Evolutionary conservation across 2,888 invertebrate species (phyloP), one percentile per base, ranked within the genome.

Genomic region (Cyrtodaria siliqua): DNA sequence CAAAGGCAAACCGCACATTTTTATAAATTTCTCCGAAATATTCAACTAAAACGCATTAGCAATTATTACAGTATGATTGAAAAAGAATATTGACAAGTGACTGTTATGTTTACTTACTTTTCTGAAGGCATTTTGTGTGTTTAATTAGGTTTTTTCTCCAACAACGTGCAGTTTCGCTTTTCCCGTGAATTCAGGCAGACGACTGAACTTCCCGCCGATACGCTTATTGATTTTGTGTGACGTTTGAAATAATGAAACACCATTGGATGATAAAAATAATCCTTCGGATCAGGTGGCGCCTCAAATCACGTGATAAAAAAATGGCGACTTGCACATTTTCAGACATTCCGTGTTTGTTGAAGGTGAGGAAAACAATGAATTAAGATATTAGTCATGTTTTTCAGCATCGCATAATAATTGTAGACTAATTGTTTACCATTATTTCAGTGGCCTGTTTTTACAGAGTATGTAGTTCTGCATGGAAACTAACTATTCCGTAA

Each of bases 121-220:
- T 86, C 87, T 75, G 86, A 88, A 60, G 89, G 89, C 89, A 89
- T 89, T 76, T 79, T 88, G 71, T 50, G 4, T 55, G 42, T 53
- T 62, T 52, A 67, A 73, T 52, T 20, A 23, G 29, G 38, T 61
- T 53, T 68, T 71, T 56, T 59, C 18, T 55, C 42, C n/a, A 68
- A 64, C 63, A 38, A 49, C 62, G 71, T 60, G 68, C 60, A 60
- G 52, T 64, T 60, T 33, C 67, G 42, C 68, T 63, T 56, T 60
- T 53, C 52, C 56, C 59, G 29, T 63, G 42, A 52, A 61, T 38
- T 33, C 59, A 60, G 69, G 82, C 86, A 87, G 86, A 85, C 86
- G 86, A 85, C 84, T 84, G 79, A 87, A 86, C 85, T 88, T 88
- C 88, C 88, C 88, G 88, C 88, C 86, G 84, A 76, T 76, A 69